Evolutionary conservation across 2,888 invertebrate genomes (phyloP).

Genomic region (Ennomos erosarius): DNA sequence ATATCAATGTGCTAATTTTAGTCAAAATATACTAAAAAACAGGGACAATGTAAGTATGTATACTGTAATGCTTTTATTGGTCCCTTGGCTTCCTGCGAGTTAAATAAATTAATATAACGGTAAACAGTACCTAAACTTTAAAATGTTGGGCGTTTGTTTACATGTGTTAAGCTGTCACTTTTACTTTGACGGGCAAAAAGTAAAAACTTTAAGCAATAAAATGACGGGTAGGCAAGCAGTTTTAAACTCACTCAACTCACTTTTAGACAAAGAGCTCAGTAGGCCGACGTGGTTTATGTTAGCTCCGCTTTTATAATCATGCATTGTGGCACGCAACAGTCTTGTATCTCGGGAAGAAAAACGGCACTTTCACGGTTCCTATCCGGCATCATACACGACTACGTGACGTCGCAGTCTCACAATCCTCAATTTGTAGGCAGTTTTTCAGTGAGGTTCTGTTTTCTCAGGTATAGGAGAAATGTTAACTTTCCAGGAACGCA

Average conservation of each 20-base stretch:
- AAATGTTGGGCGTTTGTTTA: constrained; percentile 12
- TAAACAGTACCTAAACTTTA: too few species aligned
- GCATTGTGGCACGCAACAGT: constrained; percentile 77
- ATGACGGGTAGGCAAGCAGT: constrained; percentile 39
- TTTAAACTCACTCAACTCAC: constrained; percentile 66
- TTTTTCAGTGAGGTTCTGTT: constrained; percentile 64
- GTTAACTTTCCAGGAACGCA: constrained; percentile 61
- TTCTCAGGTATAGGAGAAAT: constrained; percentile 60
- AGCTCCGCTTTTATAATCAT: constrained; percentile 80
- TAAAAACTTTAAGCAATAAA: constrained; percentile 12
- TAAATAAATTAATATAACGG: too few species aligned
- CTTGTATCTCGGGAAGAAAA: constrained; percentile 70
- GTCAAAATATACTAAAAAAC: neutral
- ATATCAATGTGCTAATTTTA: too few species aligned
- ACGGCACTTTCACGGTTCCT: constrained; percentile 79
- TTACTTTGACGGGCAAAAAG: constrained; percentile 5
- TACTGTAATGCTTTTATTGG: too few species aligned
- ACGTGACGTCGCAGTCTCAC: constrained; percentile 81
- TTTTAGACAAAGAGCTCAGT: constrained; percentile 78
- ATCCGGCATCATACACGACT: constrained; percentile 79
- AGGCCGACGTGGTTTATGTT: constrained; percentile 78
- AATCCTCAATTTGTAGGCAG: constrained; percentile 70
- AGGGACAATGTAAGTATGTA: too few species aligned
- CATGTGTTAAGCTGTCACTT: constrained; percentile 17
- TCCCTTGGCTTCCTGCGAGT: too few species aligned